These are phyloP conservation scores for Tachina fera DNA, from an alignment of 2,888 invertebrate species.

Conservation along the genomic window DNA sequence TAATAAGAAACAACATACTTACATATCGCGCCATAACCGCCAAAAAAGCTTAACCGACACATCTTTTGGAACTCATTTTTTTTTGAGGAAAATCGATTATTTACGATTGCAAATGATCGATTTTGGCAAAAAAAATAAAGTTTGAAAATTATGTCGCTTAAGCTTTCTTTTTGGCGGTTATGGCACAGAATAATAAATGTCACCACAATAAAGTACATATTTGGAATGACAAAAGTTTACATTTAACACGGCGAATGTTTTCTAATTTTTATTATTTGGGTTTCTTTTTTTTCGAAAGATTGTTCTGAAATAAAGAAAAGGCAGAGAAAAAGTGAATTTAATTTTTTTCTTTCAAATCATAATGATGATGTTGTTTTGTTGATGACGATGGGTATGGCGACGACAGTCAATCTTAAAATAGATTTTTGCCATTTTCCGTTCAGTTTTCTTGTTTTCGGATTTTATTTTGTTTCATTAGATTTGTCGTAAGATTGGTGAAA, in stretches of 20 bases:
- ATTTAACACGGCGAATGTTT: neutral
- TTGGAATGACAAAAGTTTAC: constrained; percentile 21
- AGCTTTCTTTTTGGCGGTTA: no score
- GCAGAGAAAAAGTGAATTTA: neutral
- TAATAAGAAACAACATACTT: no score
- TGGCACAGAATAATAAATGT: neutral
- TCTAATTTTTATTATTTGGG: neutral
- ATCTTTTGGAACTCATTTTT: no score
- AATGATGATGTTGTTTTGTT: constrained; percentile 23
- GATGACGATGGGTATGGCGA: constrained; percentile 62
- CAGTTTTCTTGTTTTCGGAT: neutral
- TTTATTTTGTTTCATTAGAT: constrained; percentile 31
- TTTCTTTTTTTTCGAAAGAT: neutral
- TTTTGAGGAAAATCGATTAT: no score
- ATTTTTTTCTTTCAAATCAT: constrained; percentile 35
- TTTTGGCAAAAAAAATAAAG: no score
- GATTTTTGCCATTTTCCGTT: constrained; percentile 59
- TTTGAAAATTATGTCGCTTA: no score
- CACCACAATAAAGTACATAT: neutral
- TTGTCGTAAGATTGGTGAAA: constrained; percentile 22
- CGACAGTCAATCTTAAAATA: constrained; percentile 73
- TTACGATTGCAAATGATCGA: no score
- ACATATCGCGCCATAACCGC: no score
- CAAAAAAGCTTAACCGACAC: no score
- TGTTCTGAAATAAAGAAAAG: constrained; percentile 12